Evolutionary conservation across 2,797 vertebrate genomes (phyloP), one percentile per base, ranked within the genome.

Genomic region (Fistularia commersonii): DNA sequence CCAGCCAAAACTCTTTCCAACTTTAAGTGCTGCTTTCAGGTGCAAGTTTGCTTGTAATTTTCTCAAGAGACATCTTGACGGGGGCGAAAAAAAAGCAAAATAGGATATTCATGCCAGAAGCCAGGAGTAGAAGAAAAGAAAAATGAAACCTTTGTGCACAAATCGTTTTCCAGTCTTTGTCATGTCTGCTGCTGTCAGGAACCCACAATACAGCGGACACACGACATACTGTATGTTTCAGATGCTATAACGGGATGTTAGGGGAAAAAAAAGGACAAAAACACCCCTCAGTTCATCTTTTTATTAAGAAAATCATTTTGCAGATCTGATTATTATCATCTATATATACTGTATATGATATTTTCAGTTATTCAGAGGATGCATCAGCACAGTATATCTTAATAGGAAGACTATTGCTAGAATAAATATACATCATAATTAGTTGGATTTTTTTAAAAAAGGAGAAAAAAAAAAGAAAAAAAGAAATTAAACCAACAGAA

Each of bases 331-430:
- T 85, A 77, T 83, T 83, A 64, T 82, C 66, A 70, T 84, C 47
- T 72, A 64, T 74, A 52, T 64, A 51, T 65, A 55, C 35, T 69
- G 51, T 77, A 66, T 77, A 64, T 69, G 61, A 77, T 81, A 84
- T 79, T 83, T 84, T 87, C 77, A 79, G 75, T 85, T 87, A 86
- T 81, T 87, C 78, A 84, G 82, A 62, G 84, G 77, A 87, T 85
- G 88, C 86, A 87, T 83, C 84, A 90, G 88, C 87, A 89, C 90
- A 90, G 87, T 88, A 81, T 90, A 87, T 93, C 72, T 92, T 93
- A 92, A 89, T 90, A 93, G 92, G 93, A 95, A 94, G 93, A 94
- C 94, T 94, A 94, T 90, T 90, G 93, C 92, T 94, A 94, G 88
- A 92, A 85, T 88, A 82, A 91, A 91, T 85, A 89, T 92, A 89